These are phyloP conservation scores for Euphonia xanthogaster DNA, from an alignment of 2,797 vertebrate species.

Conservation along the genomic window DNA sequence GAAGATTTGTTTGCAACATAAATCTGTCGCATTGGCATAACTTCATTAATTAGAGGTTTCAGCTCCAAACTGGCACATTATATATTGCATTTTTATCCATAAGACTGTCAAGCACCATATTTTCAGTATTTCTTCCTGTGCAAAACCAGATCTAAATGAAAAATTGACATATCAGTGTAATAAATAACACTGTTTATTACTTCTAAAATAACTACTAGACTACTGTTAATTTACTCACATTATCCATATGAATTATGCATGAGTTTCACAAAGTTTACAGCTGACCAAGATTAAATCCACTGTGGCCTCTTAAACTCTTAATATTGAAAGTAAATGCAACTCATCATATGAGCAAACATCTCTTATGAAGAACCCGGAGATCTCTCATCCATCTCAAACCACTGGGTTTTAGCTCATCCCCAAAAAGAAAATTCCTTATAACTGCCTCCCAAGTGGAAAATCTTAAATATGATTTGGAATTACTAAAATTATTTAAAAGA, in stretches of 20 bases:
- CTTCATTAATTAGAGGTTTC: neutral
- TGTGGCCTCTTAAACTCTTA: neutral
- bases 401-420: neutral
- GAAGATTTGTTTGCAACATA: conserved; percentile 21
- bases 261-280: neutral
- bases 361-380: neutral
- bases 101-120: neutral
- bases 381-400: neutral
- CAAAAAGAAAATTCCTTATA: neutral
- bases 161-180: neutral
- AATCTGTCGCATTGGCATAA: neutral
- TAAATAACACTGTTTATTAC: neutral
- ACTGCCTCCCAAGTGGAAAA: neutral
- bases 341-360: neutral
- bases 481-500: neutral
- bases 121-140: neutral
- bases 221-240: neutral
- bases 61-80: neutral
- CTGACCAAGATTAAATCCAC: neutral
- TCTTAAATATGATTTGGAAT: neutral
- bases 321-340: neutral
- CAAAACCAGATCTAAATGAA: neutral
- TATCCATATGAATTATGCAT: neutral
- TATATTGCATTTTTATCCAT: neutral
- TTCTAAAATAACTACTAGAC: neutral